phyloP scores from a whole-genome alignment of 2,888 invertebrate species.

The Caenorhabditis sp. region DNA sequence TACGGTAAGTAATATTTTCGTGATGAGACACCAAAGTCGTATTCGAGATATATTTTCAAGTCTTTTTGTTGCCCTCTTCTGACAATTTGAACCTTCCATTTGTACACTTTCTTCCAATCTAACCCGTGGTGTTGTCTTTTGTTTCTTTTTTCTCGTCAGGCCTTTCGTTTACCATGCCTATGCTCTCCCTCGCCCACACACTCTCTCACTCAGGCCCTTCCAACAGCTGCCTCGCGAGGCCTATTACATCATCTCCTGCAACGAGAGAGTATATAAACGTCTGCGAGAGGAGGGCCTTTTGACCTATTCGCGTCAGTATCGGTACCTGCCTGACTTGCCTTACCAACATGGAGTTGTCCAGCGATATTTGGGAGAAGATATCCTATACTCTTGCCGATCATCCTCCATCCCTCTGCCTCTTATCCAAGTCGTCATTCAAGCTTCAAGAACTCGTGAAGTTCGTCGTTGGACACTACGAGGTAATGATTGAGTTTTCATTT shows the following conservation, averaged over 20 bases:
- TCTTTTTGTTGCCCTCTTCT: too few relatives aligned
- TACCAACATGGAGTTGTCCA: constrained; percentile 26
- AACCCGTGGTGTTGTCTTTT: constrained; percentile 28
- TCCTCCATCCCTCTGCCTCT: constrained; percentile 44
- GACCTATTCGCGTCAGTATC: constrained; percentile 45
- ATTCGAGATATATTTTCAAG: too few relatives aligned
- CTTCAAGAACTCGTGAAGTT: constrained; percentile 35
- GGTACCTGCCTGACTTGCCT: constrained; percentile 34
- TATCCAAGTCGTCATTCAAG: constrained; percentile 31
- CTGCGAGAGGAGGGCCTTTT: constrained; percentile 43
- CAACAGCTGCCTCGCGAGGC: constrained; percentile 51
- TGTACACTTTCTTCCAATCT: constrained; percentile 35
- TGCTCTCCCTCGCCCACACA: constrained; percentile 30
- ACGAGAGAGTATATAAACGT: constrained; percentile 50
- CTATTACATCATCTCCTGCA: constrained; percentile 66
- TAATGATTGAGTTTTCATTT: constrained; percentile 2
- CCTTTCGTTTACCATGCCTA: constrained; percentile 48
- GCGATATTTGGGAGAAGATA: constrained; percentile 58
- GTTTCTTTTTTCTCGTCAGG: constrained; percentile 46
- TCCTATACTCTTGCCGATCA: constrained; percentile 48
- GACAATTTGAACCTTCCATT: constrained; percentile 17
- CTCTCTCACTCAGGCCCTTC: constrained; percentile 61
- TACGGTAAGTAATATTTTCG: too few relatives aligned
- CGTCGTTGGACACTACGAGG: constrained; percentile 63
- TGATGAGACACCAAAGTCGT: too few relatives aligned